These are phyloP conservation scores for Ophonus ardosiacus DNA, from an alignment of 2,888 invertebrate genomes.

Conservation along the genomic window DNA sequence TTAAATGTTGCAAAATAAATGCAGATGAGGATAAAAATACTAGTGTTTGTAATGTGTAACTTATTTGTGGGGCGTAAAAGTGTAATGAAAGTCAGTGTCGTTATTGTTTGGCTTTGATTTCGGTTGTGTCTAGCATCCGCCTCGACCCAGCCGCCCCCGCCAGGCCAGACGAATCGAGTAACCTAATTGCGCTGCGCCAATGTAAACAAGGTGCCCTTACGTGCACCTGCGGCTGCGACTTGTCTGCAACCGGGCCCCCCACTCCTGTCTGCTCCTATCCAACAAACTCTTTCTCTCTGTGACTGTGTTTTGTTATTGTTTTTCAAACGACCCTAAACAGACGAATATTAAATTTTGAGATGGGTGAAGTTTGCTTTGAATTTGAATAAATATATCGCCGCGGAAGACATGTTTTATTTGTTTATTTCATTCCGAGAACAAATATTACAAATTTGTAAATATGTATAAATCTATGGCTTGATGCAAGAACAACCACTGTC, in stretches of 20 bases:
- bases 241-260: constrained; percentile 13
- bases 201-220: constrained; percentile 58
- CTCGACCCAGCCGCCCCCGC: background rate
- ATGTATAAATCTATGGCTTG: background rate
- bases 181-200: constrained; percentile 50
- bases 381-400: background rate
- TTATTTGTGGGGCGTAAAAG: background rate
- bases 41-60: background rate
- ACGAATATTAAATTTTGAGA: background rate
- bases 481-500: too few relatives aligned
- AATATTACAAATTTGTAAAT: background rate
- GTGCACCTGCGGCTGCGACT: constrained; percentile 52
- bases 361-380: background rate
- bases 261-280: constrained; percentile 4
- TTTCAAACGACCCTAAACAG: background rate
- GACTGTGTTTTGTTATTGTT: constrained; percentile 37
- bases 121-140: background rate
- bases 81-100: background rate
- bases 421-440: background rate
- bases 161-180: constrained; percentile 46
- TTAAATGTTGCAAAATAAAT: too few relatives aligned
- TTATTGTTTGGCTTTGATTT: background rate
- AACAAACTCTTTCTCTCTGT: constrained; percentile 3
- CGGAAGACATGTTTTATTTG: background rate
- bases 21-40: too few relatives aligned